Percentiles rank a stretch among this genome's conserved stretches.
Evolutionary conservation across 2,113 vertebrate species (phyloP).

Genomic region (Lepus timidus): DNA sequence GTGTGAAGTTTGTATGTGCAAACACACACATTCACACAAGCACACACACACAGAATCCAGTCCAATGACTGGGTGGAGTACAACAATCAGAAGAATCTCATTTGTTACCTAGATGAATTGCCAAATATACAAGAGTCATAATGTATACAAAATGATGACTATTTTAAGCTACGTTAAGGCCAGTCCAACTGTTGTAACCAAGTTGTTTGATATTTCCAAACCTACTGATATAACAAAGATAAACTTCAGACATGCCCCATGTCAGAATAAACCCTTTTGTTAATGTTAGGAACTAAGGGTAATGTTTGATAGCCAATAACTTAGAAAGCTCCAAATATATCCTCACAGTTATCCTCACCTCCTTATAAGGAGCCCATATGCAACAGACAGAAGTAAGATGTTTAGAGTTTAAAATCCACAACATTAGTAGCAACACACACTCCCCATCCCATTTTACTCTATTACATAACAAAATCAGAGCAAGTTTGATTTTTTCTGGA

Average conservation of each 20-base stretch:
- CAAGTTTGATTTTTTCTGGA: not conserved
- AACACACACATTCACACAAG: not conserved
- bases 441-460: not conserved
- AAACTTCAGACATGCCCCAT: not conserved
- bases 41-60: not conserved
- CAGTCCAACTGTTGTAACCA: not conserved
- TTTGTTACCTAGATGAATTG: not conserved
- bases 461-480: not conserved
- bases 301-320: not conserved
- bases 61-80: not conserved
- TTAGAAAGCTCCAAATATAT: not conserved
- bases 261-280: not conserved
- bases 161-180: not conserved
- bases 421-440: not conserved
- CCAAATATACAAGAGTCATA: not conserved
- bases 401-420: slow-evolving; percentile 32
- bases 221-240: not conserved
- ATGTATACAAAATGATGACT: slow-evolving; percentile 31
- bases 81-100: not conserved
- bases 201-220: not conserved
- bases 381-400: not conserved
- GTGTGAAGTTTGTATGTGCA: not conserved
- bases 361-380: not conserved
- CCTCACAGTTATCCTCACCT: not conserved
- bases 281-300: not conserved